Evolutionary conservation across 2,113 vertebrate genomes (phyloP).

Genomic region (Electrona antarctica): DNA sequence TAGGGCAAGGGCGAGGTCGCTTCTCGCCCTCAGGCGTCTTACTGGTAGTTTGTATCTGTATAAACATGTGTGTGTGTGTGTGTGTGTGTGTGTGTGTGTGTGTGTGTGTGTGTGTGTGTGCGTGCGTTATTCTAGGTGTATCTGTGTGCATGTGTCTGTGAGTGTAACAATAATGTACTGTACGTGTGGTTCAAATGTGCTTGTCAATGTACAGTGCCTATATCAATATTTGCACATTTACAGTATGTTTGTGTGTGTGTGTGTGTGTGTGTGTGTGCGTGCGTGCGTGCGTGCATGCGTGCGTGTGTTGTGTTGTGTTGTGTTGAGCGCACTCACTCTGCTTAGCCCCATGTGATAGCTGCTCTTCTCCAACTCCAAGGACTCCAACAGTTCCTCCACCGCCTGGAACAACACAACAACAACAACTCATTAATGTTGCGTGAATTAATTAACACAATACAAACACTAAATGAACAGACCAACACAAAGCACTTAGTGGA

Average conservation of each 20-base stretch:
- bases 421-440: too few relatives aligned
- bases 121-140: neutral
- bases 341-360: slow-evolving; percentile 94
- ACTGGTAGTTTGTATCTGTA: too few relatives aligned
- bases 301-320: neutral
- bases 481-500: neutral
- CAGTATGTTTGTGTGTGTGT: neutral
- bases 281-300: neutral
- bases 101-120: neutral
- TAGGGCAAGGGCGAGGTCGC: too few relatives aligned
- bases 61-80: neutral
- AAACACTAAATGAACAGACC: slow-evolving; percentile 1
- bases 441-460: slow-evolving; percentile 11
- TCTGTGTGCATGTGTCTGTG: too few relatives aligned
- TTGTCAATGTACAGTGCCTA: too few relatives aligned
- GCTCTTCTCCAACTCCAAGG: slow-evolving; percentile 94
- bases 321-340: slow-evolving; percentile 79
- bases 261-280: neutral
- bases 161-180: too few relatives aligned
- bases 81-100: neutral
- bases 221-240: too few relatives aligned
- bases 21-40: too few relatives aligned
- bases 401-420: slow-evolving; percentile 77
- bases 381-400: slow-evolving; percentile 92
- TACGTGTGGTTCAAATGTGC: too few relatives aligned